Evolutionary conservation across 1,140 invertebrate genomes (phyloP), one percentile per base, ranked within the genome.

Genomic region (Carcinoscorpius rotundicauda): DNA sequence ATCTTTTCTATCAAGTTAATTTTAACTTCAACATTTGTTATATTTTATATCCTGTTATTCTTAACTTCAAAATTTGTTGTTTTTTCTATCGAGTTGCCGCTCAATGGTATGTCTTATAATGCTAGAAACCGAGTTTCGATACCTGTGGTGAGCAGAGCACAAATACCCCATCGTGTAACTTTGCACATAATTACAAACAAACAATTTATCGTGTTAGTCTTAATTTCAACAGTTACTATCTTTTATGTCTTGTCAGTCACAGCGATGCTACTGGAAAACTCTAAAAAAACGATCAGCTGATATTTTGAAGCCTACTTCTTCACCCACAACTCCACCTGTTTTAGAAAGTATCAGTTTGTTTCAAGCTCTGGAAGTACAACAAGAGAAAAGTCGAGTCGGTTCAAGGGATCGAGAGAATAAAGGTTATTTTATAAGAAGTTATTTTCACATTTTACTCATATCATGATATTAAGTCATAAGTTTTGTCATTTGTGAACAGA

Each of bases 271-370:
- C 75, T 93, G 91, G 91, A 83, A 90, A 68, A 93, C 64, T 29
- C 52, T 72, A 48, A 66, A 69, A 1, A 73, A 73, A 64, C 61
- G 72, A 65, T 72, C 69, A 48, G 62, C 60, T 10, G 66, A 73
- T 63, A 5, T 78, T 75, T 52, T 73, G 75, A 56, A 73, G 75
- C 60, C 77, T 75, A 29, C n/a, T n/a, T n/a, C n/a, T n/a, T n/a
- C 77, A 68, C 66, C 71, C 64, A 50, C 70, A 52, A 11, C 65
- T 66, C 58, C 70, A 71, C 60, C 68, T 3, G 63, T 89, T 3
- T 93, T 90, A 0, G 90, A 94, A 77, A 93, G 92, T 73, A 84
- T 93, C 4, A 91, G 87, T 72, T 81, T 94, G 9, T 93, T 92
- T 77, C 90, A 93, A 76, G 90, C 89, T 1, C 75, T 94, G 11